phyloP scores from a whole-genome alignment of 2,888 invertebrate species.

The Drosophila heteroneura region DNA sequence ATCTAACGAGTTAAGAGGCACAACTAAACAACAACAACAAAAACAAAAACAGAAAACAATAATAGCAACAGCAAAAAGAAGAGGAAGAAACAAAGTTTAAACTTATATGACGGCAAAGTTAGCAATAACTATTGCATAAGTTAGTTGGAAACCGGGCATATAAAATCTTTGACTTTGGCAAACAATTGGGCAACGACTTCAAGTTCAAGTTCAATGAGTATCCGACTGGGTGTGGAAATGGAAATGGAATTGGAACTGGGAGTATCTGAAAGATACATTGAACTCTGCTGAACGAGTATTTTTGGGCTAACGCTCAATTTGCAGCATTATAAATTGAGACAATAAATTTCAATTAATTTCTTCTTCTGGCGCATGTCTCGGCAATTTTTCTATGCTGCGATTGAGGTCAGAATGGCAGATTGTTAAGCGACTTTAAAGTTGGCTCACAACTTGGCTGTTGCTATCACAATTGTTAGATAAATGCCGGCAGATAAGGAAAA shows the following conservation, averaged over 20 bases:
- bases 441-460: conserved; percentile 22
- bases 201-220: conserved; percentile 77
- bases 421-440: conserved; percentile 13
- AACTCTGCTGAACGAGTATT: conserved; percentile 54
- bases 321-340: conserved; percentile 76
- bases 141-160: conserved; percentile 27
- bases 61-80: not conserved
- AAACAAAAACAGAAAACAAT: not conserved
- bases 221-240: not conserved
- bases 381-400: conserved; percentile 23
- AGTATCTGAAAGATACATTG: conserved; percentile 59
- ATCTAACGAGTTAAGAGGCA: conserved; percentile 52
- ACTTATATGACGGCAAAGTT: conserved; percentile 62
- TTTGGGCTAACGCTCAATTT: conserved; percentile 68
- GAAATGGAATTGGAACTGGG: not conserved
- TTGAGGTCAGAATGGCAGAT: conserved; percentile 33
- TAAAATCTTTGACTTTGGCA: conserved; percentile 67
- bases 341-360: conserved; percentile 80
- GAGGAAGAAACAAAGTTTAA: not conserved
- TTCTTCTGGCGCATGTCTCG: conserved; percentile 5
- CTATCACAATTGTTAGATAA: conserved; percentile 38
- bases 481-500: conserved; percentile 18
- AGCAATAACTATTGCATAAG: conserved; percentile 60
- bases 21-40: conserved; percentile 46
- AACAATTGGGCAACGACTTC: conserved; percentile 61